phyloP scores from a whole-genome alignment of 2,797 vertebrate species.

The Clamator glandarius region DNA sequence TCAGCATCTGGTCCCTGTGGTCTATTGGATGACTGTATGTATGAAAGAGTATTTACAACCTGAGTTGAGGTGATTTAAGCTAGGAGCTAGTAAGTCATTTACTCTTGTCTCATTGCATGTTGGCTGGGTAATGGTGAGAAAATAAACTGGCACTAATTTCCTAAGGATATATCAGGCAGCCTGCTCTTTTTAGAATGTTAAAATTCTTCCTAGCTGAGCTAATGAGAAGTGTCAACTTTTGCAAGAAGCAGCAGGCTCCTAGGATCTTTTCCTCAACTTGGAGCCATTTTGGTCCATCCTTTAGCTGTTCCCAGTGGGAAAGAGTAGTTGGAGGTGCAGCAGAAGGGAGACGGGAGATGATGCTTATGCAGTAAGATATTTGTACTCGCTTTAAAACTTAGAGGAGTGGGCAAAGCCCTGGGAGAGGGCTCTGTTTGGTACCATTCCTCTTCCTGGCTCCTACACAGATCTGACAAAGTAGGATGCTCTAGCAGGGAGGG shows the following conservation, averaged over 20 bases:
- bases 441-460: background rate
- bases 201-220: background rate
- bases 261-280: background rate
- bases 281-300: background rate
- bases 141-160: constrained; percentile 23
- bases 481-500: background rate
- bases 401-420: background rate
- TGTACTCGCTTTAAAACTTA: background rate
- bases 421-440: background rate
- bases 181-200: constrained; percentile 5
- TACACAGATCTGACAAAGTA: background rate
- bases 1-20: background rate
- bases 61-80: constrained; percentile 17
- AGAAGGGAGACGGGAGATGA: background rate
- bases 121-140: constrained; percentile 26
- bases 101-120: background rate
- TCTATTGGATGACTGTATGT: background rate
- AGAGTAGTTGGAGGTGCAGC: background rate
- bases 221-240: background rate
- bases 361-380: background rate
- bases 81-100: constrained; percentile 15
- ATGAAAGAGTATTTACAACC: background rate
- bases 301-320: background rate
- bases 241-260: background rate
- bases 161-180: background rate